Conservation (phyloP, 2,888 invertebrate species). For the Mesorhabditis spiculigera region DNA sequence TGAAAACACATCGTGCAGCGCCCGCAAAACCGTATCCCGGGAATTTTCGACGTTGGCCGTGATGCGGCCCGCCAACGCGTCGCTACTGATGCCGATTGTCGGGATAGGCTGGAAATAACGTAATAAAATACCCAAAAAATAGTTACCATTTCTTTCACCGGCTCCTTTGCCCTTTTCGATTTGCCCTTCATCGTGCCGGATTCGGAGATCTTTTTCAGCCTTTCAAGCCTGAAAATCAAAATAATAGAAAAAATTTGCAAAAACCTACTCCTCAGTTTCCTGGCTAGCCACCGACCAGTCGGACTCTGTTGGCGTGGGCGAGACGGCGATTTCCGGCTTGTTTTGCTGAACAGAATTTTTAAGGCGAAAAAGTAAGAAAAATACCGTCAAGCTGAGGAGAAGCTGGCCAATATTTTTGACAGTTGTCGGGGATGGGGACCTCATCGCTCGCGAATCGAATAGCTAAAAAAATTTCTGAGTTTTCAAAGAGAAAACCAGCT, state of each 20-base stretch:
- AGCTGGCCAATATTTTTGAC: neutral
- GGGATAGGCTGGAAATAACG: neutral
- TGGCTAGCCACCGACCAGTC: neutral
- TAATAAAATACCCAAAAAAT: neutral
- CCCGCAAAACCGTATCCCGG: neutral
- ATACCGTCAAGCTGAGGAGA: neutral
- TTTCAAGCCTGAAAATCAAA: neutral
- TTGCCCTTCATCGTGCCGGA: neutral
- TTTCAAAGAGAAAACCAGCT: no score
- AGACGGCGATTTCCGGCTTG: neutral
- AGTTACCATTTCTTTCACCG: neutral
- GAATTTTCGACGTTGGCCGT: slow-evolving; percentile 1
- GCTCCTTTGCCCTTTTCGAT: neutral
- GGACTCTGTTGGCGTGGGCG: neutral
- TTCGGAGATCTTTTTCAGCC: neutral
- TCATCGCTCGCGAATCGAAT: slow-evolving; percentile 3
- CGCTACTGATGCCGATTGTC: neutral
- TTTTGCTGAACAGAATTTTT: neutral
- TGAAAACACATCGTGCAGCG: slow-evolving; percentile 1
- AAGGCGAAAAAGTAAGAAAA: neutral
- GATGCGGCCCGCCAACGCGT: neutral
- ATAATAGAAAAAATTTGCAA: neutral
- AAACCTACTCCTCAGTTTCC: neutral
- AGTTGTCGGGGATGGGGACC: neutral
- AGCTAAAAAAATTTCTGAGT: no score